Evolutionary conservation across 2,113 vertebrate genomes (phyloP).

Genomic region (Ranitomeya imitator): DNA sequence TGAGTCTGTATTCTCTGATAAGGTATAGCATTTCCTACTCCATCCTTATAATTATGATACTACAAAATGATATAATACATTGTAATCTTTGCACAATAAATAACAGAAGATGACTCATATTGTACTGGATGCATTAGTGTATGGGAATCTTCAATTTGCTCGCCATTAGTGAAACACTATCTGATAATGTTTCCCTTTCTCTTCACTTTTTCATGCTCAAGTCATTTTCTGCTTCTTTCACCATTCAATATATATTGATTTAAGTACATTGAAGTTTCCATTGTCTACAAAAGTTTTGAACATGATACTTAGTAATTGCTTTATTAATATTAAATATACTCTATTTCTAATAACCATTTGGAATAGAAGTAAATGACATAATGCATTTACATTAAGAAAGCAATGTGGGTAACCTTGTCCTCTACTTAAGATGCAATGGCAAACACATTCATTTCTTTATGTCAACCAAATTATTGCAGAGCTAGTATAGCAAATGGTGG

Average conservation of each 20-base stretch:
- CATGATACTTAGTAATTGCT: neutral
- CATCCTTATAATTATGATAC: conserved; percentile 40
- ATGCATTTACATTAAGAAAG: conserved; percentile 32
- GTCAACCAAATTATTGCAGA: neutral
- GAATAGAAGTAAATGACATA: conserved; percentile 10
- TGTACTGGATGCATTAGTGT: neutral
- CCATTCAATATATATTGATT: neutral
- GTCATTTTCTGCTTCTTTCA: conserved; percentile 38
- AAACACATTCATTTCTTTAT: neutral
- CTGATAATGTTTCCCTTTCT: conserved; percentile 41
- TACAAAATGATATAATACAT: conserved; percentile 29
- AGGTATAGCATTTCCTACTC: conserved; percentile 3
- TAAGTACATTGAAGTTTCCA: conserved; percentile 10
- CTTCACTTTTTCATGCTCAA: conserved; percentile 21
- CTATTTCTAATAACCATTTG: conserved; percentile 16
- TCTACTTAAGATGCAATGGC: neutral
- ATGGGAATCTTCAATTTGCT: conserved; percentile 9
- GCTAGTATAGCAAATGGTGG: neutral
- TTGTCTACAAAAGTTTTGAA: conserved; percentile 15
- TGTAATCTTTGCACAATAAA: conserved; percentile 42
- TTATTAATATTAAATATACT: conserved; percentile 14
- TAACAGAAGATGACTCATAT: conserved; percentile 18
- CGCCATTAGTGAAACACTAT: conserved; percentile 46
- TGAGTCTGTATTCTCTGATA: neutral
- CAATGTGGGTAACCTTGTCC: conserved; percentile 19